A percentile compares a stretch with the other conserved stretches of the same genome.
Conservation (phyloP, 2,888 invertebrate genomes). For the Epistrophella euchroma region DNA sequence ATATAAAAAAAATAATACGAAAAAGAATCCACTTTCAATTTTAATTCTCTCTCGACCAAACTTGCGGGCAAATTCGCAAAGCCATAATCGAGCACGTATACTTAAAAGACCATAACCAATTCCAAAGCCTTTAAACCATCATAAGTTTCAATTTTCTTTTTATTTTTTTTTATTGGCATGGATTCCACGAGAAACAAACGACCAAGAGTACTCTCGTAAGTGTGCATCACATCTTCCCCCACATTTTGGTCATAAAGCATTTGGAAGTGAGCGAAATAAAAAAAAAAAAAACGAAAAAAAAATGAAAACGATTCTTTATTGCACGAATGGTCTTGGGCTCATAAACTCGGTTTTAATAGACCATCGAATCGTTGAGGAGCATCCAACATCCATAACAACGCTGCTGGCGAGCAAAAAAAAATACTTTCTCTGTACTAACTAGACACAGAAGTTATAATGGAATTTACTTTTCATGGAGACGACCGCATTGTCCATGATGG, state of each 20-base stretch:
- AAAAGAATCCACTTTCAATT: constrained; percentile 46
- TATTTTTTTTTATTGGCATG: constrained; percentile 11
- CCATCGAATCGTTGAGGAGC: constrained; percentile 27
- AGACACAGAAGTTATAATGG: constrained; percentile 56
- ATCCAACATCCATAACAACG: background rate
- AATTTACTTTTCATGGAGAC: constrained; percentile 66
- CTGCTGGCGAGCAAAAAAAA: background rate
- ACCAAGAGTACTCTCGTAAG: background rate
- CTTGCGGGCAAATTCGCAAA: constrained; percentile 31
- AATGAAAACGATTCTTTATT: constrained; percentile 51
- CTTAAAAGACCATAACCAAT: constrained; percentile 64
- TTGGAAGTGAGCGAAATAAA: background rate
- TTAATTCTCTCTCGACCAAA: constrained; percentile 24
- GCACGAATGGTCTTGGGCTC: constrained; percentile 72
- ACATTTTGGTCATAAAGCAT: constrained; percentile 20
- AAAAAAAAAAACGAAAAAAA: background rate
- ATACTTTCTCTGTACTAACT: constrained; percentile 59
- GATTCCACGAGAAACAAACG: constrained; percentile 20
- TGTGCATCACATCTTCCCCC: constrained; percentile 30
- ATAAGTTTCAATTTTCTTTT: constrained; percentile 63
- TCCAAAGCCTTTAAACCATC: constrained; percentile 50
- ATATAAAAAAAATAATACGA: background rate
- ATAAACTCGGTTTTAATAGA: constrained; percentile 61
- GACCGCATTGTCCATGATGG: constrained; percentile 16
- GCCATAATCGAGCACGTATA: constrained; percentile 46